phyloP scores from a whole-genome alignment of 2,113 vertebrate genomes.

The Fukomys damarensis region DNA sequence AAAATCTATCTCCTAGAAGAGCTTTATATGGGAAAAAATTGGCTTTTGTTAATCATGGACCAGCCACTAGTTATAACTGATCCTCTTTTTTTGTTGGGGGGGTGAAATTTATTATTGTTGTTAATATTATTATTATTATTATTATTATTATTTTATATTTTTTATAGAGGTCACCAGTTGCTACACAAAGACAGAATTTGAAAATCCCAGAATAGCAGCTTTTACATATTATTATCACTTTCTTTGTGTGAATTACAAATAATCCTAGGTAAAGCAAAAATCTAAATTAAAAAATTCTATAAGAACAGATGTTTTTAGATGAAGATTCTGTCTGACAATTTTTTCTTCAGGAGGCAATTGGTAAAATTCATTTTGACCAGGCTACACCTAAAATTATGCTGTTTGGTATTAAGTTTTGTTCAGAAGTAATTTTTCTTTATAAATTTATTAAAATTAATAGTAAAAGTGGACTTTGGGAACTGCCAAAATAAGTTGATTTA shows the following conservation, averaged over 20 bases:
- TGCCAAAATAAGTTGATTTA: not conserved
- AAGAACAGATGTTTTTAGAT: no score
- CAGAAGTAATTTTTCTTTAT: not conserved
- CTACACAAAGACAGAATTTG: not conserved
- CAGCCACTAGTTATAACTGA: not conserved
- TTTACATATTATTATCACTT: not conserved
- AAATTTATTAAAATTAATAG: not conserved
- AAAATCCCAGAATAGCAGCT: not conserved
- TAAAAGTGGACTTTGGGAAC: not conserved
- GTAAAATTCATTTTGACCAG: not conserved
- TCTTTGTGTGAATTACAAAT: not conserved
- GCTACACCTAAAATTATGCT: not conserved
- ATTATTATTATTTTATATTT: no score
- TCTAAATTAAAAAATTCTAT: no score
- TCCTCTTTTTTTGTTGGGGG: not conserved
- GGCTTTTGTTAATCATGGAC: not conserved
- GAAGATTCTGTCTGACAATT: not conserved
- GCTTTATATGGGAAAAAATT: not conserved
- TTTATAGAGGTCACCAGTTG: not conserved
- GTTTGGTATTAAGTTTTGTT: not conserved
- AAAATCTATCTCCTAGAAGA: not conserved
- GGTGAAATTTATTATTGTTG: not conserved
- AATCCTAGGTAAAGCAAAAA: not conserved
- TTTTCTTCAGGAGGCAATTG: not conserved
- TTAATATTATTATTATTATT: no score